phyloP scores from a whole-genome alignment of 2,888 invertebrate species.

The Scaptodrosophila latifasciaeformis region DNA sequence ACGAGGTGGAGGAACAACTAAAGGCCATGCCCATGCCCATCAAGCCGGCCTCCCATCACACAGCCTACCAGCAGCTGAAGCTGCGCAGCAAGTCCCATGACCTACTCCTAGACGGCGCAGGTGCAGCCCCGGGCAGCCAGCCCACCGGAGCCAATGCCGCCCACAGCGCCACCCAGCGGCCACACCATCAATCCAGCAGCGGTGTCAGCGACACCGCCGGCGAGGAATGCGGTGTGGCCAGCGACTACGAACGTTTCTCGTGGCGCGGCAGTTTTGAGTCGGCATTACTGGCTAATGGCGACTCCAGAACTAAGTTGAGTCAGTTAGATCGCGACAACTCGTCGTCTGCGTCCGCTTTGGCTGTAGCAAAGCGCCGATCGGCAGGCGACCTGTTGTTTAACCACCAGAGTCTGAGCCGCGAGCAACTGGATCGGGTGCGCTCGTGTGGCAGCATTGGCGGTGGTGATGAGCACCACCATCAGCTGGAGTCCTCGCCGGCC shows the following conservation, averaged over 20 bases:
- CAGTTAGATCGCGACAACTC: slow-evolving; percentile 81
- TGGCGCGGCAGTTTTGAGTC: slow-evolving; percentile 96
- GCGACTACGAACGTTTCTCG: slow-evolving; percentile 91
- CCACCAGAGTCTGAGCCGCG: slow-evolving; percentile 85
- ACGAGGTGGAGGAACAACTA: slow-evolving; percentile 66
- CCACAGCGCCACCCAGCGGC: slow-evolving; percentile 47
- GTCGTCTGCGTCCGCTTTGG: slow-evolving; percentile 80
- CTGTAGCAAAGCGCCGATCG: slow-evolving; percentile 84
- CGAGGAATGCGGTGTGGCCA: slow-evolving; percentile 82
- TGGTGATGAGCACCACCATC: slow-evolving; percentile 71
- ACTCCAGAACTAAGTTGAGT: slow-evolving; percentile 86
- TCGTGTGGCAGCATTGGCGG: slow-evolving; percentile 91
- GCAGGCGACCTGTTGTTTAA: slow-evolving; percentile 89
- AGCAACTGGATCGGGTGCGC: slow-evolving; percentile 82
- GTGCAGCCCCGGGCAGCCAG: slow-evolving; percentile 46
- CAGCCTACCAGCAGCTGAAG: slow-evolving; percentile 43
- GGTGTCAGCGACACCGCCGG: slow-evolving; percentile 77
- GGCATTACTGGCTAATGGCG: slow-evolving; percentile 87
- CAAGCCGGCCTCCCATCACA: slow-evolving; percentile 23
- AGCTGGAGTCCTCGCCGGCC: slow-evolving; percentile 68
- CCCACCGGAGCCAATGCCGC: slow-evolving; percentile 14
- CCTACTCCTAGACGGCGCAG: slow-evolving; percentile 79
- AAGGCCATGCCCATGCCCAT: slow-evolving; percentile 48
- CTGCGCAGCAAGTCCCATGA: slow-evolving; percentile 87
- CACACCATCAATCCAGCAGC: slow-evolving; percentile 75